These are phyloP conservation scores for Turritopsis dohrnii DNA, from an alignment of 30 jellyfish, hydroid and myxozoan genomes.

Conservation along the genomic window DNA sequence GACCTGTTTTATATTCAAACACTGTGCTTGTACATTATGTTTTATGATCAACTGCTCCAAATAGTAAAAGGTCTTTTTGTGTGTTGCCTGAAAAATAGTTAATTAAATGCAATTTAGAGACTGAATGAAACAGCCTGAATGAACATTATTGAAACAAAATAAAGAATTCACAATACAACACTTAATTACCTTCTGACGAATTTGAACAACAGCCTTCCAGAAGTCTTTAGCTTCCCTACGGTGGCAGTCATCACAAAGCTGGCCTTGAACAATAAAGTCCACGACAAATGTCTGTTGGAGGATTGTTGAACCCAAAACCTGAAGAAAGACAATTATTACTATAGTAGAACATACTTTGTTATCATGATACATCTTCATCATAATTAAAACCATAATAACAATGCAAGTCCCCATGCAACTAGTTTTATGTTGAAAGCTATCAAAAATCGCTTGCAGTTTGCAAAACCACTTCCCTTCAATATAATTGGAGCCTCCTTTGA, in stretches of 20 bases:
- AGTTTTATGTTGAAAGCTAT: no score
- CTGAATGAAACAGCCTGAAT: not conserved
- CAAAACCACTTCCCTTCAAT: no score
- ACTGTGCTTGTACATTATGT: conserved; percentile 65
- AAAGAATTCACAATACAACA: not conserved
- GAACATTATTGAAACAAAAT: not conserved
- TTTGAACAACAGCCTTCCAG: conserved; percentile 98
- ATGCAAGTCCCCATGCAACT: no score
- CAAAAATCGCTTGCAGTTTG: no score
- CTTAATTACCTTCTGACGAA: conserved; percentile 83
- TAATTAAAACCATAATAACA: not conserved
- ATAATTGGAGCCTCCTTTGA: no score
- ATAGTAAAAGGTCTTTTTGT: conserved; percentile 82
- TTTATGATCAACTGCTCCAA: conserved; percentile 89
- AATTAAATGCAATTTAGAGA: not conserved
- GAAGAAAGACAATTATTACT: not conserved
- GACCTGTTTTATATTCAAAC: conserved; percentile 78
- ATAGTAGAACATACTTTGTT: not conserved
- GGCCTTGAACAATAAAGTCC: conserved; percentile 88
- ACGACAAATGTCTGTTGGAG: conserved; percentile 96
- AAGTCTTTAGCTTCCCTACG: conserved; percentile 97
- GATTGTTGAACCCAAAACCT: conserved; percentile 95
- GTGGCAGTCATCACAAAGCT: conserved; percentile 97
- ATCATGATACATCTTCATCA: not conserved
- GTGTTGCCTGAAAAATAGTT: conserved; percentile 61